Conservation (phyloP, 2,797 vertebrate genomes). For the Pangasius djambal region DNA sequence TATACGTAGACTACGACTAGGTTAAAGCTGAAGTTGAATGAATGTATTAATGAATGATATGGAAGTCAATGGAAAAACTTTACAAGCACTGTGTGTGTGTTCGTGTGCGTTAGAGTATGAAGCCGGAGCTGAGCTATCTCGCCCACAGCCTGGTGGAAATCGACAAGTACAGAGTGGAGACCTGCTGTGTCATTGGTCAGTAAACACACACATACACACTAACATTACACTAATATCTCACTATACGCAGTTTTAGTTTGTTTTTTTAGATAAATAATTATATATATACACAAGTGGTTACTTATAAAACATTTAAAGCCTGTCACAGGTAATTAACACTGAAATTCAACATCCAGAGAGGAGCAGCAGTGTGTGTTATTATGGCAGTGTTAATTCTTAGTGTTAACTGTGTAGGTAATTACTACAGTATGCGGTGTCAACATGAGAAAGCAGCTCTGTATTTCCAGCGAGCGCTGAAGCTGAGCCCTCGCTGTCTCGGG, state of each 20-base stretch:
- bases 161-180: slow-evolving; percentile 98
- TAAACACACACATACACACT: slow-evolving; percentile 18
- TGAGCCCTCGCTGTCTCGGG: slow-evolving; percentile 96
- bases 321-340: not conserved
- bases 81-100: not conserved
- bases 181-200: slow-evolving; percentile 97
- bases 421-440: slow-evolving; percentile 96
- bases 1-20: not conserved
- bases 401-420: slow-evolving; percentile 83
- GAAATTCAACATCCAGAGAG: not conserved
- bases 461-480: slow-evolving; percentile 96
- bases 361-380: not conserved
- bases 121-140: slow-evolving; percentile 95
- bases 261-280: not conserved
- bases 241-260: not conserved
- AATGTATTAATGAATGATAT: not conserved
- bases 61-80: not conserved
- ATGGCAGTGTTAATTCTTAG: not conserved
- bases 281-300: not conserved
- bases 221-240: not conserved
- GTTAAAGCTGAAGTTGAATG: not conserved
- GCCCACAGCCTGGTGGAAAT: slow-evolving; percentile 98
- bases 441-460: slow-evolving; percentile 98
- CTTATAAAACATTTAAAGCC: not conserved
- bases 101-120: slow-evolving; percentile 86